These are phyloP conservation scores for Noctua comes DNA, from an alignment of 2,888 invertebrate species.

Conservation along the genomic window DNA sequence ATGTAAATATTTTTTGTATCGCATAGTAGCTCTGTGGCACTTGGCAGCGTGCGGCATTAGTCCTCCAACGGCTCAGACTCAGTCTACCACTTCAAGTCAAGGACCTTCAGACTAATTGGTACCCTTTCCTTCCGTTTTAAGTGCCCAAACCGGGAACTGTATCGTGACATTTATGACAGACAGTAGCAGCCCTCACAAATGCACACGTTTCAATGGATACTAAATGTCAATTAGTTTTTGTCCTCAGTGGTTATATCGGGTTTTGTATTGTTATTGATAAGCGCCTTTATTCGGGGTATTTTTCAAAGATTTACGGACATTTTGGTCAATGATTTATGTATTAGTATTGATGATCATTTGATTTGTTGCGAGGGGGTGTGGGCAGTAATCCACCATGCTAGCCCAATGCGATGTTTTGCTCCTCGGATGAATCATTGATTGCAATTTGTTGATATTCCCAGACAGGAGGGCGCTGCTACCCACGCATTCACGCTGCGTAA, in stretches of 20 bases:
- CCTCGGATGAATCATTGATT: conserved; percentile 20
- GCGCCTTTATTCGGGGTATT: neutral
- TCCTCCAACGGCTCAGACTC: conserved; percentile 32
- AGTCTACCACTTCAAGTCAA: conserved; percentile 42
- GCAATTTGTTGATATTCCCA: neutral
- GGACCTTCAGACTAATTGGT: conserved; percentile 51
- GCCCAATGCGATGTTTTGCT: neutral
- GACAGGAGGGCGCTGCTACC: conserved; percentile 23
- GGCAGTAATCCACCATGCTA: neutral
- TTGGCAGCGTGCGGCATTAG: conserved; percentile 12
- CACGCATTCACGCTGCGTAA: conserved; percentile 4
- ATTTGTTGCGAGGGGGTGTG: neutral
- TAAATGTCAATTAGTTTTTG: conserved; percentile 20
- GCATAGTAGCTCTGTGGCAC: neutral
- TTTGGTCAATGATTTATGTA: neutral
- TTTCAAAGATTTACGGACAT: neutral
- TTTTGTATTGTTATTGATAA: neutral
- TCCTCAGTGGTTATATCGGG: neutral
- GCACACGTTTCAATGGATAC: conserved; percentile 10
- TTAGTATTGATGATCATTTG: neutral
- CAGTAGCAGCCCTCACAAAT: conserved; percentile 7
- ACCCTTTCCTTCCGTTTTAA: conserved; percentile 30
- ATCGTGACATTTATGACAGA: conserved; percentile 30
- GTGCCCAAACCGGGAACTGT: conserved; percentile 13
- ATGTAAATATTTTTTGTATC: neutral